Evolutionary conservation across 2,113 vertebrate species (phyloP), one percentile per base, ranked within the genome.

Genomic region (Ranitomeya imitator): DNA sequence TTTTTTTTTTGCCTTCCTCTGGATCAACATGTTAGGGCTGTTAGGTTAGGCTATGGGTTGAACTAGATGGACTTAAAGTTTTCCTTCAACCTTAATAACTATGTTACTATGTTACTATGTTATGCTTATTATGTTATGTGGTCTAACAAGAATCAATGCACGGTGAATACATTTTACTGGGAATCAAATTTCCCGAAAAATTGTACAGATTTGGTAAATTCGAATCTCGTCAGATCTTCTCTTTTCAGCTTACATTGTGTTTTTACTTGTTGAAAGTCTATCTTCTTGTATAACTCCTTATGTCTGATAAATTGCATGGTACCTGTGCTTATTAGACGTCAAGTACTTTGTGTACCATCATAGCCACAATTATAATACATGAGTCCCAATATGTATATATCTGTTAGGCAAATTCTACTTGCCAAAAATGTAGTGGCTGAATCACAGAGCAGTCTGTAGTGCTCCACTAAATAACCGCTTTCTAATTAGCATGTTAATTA

Each of bases 401-500:
- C 23, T 45, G 59, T 74, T 61, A 31, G 67, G 63, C 37, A 77
- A 31, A 21, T 67, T 37, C 59, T 67, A 57, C 54, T 77, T 85
- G 61, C 45, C 87, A 37, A 63, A 67, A 85, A 85, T 45, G 11
- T 51, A 23, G 14, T 23, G 51, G 87, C 51, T 8, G 57, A 45
- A 67, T 65, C n/a, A 21, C 87, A 37, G 74, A 19, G 80, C 51
- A 26, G 60, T 26, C 61, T 79, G 77, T 31, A 92, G 85, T 88
- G 78, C 86, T 91, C 91, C 91, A 91, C 61, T 92, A 91, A 92
- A 87, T 90, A 90, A 82, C 61, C 21, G 63, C 82, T 92, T 91
- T 91, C 91, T 92, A 93, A 95, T 94, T 94, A 94, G 85, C 90
- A 93, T 92, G 86, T 85, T 94, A 93, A 95, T 94, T 93, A 86